Conservation (phyloP, 2,888 invertebrate species). For the Rhagophthalmus giganteus region DNA sequence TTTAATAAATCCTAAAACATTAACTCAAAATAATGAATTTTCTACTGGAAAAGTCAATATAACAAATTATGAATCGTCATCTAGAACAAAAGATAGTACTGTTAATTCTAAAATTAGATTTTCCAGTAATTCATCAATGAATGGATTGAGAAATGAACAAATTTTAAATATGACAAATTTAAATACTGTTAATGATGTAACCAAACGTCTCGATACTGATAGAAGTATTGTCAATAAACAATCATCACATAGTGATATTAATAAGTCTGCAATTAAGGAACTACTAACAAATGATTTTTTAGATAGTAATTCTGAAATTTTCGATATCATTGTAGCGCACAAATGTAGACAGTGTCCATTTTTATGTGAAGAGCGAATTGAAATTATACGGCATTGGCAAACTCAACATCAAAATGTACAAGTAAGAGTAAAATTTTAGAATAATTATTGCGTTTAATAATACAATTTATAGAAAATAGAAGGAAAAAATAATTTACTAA, state of each 20-base stretch:
- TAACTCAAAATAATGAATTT: slow-evolving; percentile 5
- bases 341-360: slow-evolving; percentile 51
- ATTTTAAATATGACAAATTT: slow-evolving; percentile 4
- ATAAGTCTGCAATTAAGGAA: neutral
- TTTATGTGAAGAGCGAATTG: slow-evolving; percentile 45
- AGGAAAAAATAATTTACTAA: slow-evolving; percentile 6
- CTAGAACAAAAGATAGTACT: too few relatives aligned
- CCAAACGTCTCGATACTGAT: slow-evolving; percentile 43
- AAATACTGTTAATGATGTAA: slow-evolving; percentile 30
- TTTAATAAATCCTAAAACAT: slow-evolving; percentile 15
- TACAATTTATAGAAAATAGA: neutral
- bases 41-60: slow-evolving; percentile 1
- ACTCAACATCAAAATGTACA: slow-evolving; percentile 36
- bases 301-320: slow-evolving; percentile 1
- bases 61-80: too few relatives aligned
- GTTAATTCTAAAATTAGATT: too few relatives aligned
- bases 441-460: too few relatives aligned
- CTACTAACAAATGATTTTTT: neutral
- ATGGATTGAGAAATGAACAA: slow-evolving; percentile 3
- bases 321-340: slow-evolving; percentile 44
- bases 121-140: too few relatives aligned
- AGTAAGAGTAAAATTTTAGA: too few relatives aligned
- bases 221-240: slow-evolving; percentile 38
- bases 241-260: too few relatives aligned
- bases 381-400: slow-evolving; percentile 46